Evolutionary conservation across 2,888 invertebrate genomes (phyloP).

Genomic region (Drosophila tanythrix): DNA sequence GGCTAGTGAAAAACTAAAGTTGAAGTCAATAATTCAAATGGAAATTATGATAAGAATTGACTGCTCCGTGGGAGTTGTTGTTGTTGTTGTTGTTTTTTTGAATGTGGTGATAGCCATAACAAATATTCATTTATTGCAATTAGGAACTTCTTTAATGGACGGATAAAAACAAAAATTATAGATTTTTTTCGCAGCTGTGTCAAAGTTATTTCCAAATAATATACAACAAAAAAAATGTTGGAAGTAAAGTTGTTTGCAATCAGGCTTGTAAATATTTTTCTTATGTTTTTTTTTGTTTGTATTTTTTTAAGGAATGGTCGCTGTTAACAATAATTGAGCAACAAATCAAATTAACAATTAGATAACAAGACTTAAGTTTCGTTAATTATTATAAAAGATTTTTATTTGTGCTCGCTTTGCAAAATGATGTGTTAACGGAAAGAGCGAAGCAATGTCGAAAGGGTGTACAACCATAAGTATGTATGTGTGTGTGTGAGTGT

Average conservation of each 20-base stretch:
- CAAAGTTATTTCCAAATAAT: slow-evolving; percentile 1
- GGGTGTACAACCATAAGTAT: slow-evolving; percentile 75
- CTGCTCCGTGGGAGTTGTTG: slow-evolving; percentile 58
- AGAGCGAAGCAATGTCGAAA: slow-evolving; percentile 23
- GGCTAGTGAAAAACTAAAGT: slow-evolving; percentile 3
- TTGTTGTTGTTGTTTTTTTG: slow-evolving; percentile 7
- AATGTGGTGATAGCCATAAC: slow-evolving; percentile 50
- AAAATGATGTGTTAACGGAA: slow-evolving; percentile 31
- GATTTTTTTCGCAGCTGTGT: slow-evolving; percentile 33
- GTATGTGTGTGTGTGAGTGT: slow-evolving; percentile 38
- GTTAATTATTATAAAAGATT: slow-evolving; percentile 33
- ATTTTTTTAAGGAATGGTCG: slow-evolving; percentile 6
- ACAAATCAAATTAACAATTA: slow-evolving; percentile 60
- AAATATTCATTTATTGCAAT: slow-evolving; percentile 76
- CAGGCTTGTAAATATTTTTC: slow-evolving; percentile 8
- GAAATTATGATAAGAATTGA: slow-evolving; percentile 53
- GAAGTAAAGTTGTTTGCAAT: slow-evolving; percentile 27
- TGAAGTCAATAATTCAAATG: slow-evolving; percentile 16
- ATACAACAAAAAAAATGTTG: background rate
- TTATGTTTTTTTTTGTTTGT: background rate
- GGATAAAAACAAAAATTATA: slow-evolving; percentile 81
- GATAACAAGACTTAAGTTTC: slow-evolving; percentile 41
- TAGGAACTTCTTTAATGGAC: slow-evolving; percentile 83
- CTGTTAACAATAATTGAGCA: slow-evolving; percentile 67
- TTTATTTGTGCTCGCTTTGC: slow-evolving; percentile 15